These are phyloP conservation scores for Orthonyx spaldingii DNA, from an alignment of 2,113 vertebrate genomes.

Conservation along the genomic window DNA sequence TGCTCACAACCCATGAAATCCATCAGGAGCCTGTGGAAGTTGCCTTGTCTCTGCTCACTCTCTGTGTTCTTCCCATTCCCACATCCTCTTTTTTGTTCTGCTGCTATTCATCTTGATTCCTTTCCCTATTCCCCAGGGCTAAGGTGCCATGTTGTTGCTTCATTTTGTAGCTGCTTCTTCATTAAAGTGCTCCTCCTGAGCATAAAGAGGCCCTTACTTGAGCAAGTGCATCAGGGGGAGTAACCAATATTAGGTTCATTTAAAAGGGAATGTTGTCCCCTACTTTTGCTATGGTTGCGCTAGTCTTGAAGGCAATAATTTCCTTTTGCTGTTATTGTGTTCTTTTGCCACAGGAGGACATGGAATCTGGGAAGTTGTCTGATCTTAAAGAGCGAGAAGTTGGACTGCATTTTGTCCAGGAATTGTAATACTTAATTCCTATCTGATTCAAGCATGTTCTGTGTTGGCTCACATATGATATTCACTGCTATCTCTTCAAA, in stretches of 20 bases:
- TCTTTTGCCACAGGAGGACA: background rate
- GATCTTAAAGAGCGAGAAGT: background rate
- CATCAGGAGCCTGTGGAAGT: background rate
- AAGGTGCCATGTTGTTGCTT: background rate
- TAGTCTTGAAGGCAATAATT: background rate
- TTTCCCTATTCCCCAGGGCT: background rate
- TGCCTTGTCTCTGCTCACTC: background rate
- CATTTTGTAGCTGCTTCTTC: background rate
- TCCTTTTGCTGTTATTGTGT: background rate
- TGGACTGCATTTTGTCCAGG: background rate
- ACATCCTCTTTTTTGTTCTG: background rate
- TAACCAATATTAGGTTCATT: background rate
- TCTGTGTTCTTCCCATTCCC: background rate
- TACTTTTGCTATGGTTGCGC: background rate
- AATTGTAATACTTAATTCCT: background rate
- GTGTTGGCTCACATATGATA: background rate
- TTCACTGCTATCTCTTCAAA: background rate
- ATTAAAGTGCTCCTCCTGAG: background rate
- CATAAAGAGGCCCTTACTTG: background rate
- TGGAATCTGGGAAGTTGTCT: background rate
- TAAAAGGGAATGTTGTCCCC: background rate
- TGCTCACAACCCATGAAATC: background rate
- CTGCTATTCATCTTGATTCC: background rate
- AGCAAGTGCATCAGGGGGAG: accelerated
- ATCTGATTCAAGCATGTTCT: background rate